These are phyloP conservation scores for Trisateles emortualis DNA, from an alignment of 2,888 invertebrate genomes.

Conservation along the genomic window DNA sequence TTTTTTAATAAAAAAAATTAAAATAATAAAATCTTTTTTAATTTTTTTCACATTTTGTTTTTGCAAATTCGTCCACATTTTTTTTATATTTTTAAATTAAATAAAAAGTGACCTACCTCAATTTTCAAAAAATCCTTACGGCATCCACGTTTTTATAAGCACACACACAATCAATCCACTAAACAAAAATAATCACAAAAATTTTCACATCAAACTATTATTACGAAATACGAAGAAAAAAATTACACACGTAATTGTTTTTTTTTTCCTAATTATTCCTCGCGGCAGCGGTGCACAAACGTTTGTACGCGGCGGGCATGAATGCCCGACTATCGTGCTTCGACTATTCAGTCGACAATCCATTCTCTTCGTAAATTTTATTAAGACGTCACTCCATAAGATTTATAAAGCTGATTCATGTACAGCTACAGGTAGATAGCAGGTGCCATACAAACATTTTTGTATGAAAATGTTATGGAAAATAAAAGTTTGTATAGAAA, in stretches of 20 bases:
- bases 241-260: background rate
- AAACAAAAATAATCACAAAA: background rate
- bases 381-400: background rate
- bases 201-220: slow-evolving; percentile 4
- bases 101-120: background rate
- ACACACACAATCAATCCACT: background rate
- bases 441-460: background rate
- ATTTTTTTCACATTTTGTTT: background rate
- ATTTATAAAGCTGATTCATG: background rate
- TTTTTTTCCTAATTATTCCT: slow-evolving; percentile 3
- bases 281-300: background rate
- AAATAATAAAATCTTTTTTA: background rate
- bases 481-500: too few species aligned
- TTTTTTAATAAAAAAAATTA: background rate
- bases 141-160: background rate
- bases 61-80: background rate
- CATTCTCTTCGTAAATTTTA: background rate
- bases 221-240: too few species aligned
- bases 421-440: too few species aligned
- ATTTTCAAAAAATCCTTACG: background rate
- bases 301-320: background rate
- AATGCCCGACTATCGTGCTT: background rate
- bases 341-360: background rate
- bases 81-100: too few species aligned
- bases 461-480: too few species aligned